phyloP scores from a whole-genome alignment of 2,888 invertebrate genomes.

The Drosophila dives region DNA sequence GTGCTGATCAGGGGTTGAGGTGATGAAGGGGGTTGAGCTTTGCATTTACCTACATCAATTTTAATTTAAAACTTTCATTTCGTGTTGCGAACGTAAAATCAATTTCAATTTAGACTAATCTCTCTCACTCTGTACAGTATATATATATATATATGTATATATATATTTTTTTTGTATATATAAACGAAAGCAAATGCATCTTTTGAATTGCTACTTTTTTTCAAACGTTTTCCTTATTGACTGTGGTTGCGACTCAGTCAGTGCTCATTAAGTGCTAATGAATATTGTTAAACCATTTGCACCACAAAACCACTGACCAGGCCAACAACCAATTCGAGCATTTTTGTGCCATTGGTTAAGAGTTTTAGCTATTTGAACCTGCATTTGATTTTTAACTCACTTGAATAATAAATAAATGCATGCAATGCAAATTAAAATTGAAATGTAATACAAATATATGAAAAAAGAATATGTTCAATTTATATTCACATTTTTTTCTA shows the following conservation, averaged over 20 bases:
- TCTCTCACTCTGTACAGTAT: constrained; percentile 30
- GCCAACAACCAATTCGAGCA: constrained; percentile 20
- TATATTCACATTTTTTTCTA: constrained; percentile 42
- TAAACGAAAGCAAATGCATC: constrained; percentile 19
- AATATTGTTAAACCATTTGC: constrained; percentile 34
- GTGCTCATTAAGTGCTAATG: constrained; percentile 42
- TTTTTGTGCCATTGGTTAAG: constrained; percentile 28
- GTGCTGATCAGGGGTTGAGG: background rate
- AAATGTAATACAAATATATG: constrained; percentile 42
- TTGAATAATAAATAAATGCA: constrained; percentile 31
- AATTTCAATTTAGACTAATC: constrained; percentile 64
- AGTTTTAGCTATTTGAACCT: background rate
- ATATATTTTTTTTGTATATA: no score
- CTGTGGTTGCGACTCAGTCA: constrained; percentile 27
- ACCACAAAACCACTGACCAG: constrained; percentile 27
- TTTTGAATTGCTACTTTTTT: background rate
- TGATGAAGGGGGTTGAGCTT: background rate
- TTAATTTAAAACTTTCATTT: constrained; percentile 53
- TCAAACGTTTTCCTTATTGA: background rate
- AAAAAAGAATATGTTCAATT: constrained; percentile 32
- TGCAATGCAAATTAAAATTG: constrained; percentile 5
- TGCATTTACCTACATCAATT: constrained; percentile 51
- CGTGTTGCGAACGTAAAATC: constrained; percentile 47
- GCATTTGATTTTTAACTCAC: constrained; percentile 30
- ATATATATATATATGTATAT: constrained; percentile 10